These are phyloP conservation scores for Pachyramphus minor DNA, from an alignment of 2,113 vertebrate species.

Conservation along the genomic window DNA sequence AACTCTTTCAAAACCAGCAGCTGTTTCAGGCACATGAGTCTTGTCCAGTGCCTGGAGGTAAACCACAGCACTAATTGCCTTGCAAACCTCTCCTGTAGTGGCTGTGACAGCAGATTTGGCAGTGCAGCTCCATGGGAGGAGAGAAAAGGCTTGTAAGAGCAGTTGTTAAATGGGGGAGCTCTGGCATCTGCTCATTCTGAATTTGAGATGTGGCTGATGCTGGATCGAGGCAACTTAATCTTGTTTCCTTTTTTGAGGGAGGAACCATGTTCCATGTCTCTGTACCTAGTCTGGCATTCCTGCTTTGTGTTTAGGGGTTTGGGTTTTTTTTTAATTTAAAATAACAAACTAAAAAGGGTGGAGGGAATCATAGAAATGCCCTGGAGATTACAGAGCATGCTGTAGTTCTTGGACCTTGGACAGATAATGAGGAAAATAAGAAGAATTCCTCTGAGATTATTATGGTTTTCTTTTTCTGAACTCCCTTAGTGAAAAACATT, in stretches of 20 bases:
- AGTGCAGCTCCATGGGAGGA: neutral
- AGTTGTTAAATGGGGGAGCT: neutral
- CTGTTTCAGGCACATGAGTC: neutral
- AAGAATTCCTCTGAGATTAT: neutral
- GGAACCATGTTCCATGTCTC: neutral
- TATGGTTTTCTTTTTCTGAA: neutral
- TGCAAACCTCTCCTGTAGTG: neutral
- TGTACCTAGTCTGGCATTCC: neutral
- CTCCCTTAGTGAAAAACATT: neutral
- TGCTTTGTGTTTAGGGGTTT: neutral
- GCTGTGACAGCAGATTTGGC: neutral
- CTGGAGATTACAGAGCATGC: neutral
- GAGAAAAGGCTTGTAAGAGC: neutral
- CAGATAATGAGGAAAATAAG: neutral
- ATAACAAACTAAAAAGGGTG: neutral
- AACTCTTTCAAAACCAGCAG: neutral
- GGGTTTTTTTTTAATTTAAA: no score
- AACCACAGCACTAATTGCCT: neutral
- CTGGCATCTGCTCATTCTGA: neutral
- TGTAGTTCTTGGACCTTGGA: neutral
- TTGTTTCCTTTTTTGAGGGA: neutral
- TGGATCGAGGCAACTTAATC: neutral
- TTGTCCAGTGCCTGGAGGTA: neutral
- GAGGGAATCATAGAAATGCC: neutral
- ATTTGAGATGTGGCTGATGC: neutral